A percentile compares a stretch with the other conserved stretches of the same genome.
phyloP scores from a whole-genome alignment of 2,113 vertebrate species.

The Prietella phreatophila region DNA sequence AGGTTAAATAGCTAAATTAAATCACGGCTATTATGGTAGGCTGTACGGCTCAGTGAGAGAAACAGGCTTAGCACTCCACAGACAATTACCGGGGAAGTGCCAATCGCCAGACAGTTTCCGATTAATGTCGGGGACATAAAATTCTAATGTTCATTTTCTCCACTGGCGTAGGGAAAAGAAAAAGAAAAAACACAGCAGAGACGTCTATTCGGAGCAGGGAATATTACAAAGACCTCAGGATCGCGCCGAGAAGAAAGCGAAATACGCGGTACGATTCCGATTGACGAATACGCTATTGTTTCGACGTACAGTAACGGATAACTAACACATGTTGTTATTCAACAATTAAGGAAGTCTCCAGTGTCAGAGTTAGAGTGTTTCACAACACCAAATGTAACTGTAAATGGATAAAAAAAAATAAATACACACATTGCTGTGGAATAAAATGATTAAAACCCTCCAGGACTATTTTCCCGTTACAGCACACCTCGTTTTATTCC shows the following conservation, averaged over 20 bases:
- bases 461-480: too few relatives aligned
- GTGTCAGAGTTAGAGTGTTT: not conserved
- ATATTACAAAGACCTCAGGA: not conserved
- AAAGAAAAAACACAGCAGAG: not conserved
- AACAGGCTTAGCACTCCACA: constrained; percentile 87
- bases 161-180: not conserved
- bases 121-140: constrained; percentile 75
- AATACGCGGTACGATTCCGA: not conserved
- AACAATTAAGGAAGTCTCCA: not conserved
- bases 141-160: constrained; percentile 57
- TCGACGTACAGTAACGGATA: not conserved
- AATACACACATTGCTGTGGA: not conserved
- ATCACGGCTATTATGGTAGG: constrained; percentile 93
- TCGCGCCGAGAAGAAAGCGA: not conserved
- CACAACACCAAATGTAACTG: not conserved
- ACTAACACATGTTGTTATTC: not conserved
- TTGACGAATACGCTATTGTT: not conserved
- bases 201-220: constrained; percentile 17
- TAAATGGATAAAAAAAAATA: not conserved
- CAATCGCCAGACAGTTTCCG: constrained; percentile 75
- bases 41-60: constrained; percentile 72
- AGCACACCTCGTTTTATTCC: not conserved
- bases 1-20: constrained; percentile 99
- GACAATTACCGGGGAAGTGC: constrained; percentile 87
- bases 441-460: not conserved